phyloP scores from a whole-genome alignment of 2,888 invertebrate species.

The Lithophane ornitopus region DNA sequence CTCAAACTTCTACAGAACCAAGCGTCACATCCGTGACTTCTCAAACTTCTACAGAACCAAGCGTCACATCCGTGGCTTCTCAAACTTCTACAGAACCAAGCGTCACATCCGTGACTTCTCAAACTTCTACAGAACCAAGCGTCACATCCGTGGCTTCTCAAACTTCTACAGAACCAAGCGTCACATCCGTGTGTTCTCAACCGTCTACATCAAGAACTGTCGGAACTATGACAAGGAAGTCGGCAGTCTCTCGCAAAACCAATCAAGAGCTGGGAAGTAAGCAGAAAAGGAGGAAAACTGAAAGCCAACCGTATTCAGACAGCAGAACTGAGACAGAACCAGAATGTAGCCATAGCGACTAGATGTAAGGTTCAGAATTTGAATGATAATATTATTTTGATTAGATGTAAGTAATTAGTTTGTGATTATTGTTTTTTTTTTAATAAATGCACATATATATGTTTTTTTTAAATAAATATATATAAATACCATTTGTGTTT shows the following conservation, averaged over 20 bases:
- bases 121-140: too few relatives aligned
- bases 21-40: too few relatives aligned
- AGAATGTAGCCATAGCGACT: background rate
- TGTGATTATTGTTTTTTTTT: background rate
- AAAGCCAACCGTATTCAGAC: background rate
- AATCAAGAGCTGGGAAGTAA: background rate
- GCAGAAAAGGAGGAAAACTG: background rate
- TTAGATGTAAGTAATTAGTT: background rate
- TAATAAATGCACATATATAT: too few relatives aligned
- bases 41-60: too few relatives aligned
- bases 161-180: too few relatives aligned
- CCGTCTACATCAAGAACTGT: background rate
- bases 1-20: too few relatives aligned
- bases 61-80: background rate
- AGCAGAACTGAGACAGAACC: background rate
- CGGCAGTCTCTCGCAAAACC: background rate
- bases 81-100: too few relatives aligned
- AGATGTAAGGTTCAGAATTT: too few relatives aligned
- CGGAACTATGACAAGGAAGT: background rate
- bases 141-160: too few relatives aligned
- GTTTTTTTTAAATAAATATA: too few relatives aligned
- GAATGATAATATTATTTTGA: background rate
- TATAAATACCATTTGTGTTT: too few relatives aligned
- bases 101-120: too few relatives aligned
- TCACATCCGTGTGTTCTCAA: background rate